A percentile compares a stretch with the other conserved stretches of the same genome.
phyloP scores from a whole-genome alignment of 2,888 invertebrate species.

The Cylloceria caligata region DNA sequence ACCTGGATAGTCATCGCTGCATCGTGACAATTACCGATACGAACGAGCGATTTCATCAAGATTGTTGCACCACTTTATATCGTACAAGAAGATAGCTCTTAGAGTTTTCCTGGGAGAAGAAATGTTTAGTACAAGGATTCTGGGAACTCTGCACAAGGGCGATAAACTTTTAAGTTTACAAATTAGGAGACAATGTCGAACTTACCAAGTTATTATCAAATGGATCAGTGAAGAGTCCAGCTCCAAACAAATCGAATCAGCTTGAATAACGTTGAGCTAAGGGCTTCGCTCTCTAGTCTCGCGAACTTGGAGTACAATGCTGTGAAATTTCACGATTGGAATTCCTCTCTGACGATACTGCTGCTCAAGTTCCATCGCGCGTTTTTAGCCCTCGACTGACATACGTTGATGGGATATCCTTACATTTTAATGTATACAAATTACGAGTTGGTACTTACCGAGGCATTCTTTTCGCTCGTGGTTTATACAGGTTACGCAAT shows the following conservation, averaged over 20 bases:
- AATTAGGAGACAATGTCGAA: slow-evolving; percentile 19
- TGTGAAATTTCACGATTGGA: slow-evolving; percentile 11
- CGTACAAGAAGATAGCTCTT: background rate
- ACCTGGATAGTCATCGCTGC: slow-evolving; percentile 56
- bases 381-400: slow-evolving; percentile 2
- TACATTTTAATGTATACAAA: background rate
- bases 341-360: slow-evolving; percentile 1
- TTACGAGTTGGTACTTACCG: background rate
- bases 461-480: background rate
- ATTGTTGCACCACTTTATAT: slow-evolving; percentile 17
- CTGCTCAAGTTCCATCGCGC: background rate
- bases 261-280: background rate
- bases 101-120: background rate
- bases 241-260: background rate
- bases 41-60: slow-evolving; percentile 7
- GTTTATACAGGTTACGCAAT: slow-evolving; percentile 34
- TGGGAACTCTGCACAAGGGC: background rate
- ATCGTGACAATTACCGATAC: slow-evolving; percentile 34
- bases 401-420: background rate
- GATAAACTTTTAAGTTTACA: background rate
- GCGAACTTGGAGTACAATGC: slow-evolving; percentile 20
- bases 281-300: slow-evolving; percentile 9
- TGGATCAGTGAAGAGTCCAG: background rate
- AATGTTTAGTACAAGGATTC: background rate
- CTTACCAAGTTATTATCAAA: slow-evolving; percentile 5